A percentile compares a stretch with the other conserved stretches of the same genome.
Conservation (phyloP, 2,797 vertebrate species). For the Threskiornis aethiopicus region DNA sequence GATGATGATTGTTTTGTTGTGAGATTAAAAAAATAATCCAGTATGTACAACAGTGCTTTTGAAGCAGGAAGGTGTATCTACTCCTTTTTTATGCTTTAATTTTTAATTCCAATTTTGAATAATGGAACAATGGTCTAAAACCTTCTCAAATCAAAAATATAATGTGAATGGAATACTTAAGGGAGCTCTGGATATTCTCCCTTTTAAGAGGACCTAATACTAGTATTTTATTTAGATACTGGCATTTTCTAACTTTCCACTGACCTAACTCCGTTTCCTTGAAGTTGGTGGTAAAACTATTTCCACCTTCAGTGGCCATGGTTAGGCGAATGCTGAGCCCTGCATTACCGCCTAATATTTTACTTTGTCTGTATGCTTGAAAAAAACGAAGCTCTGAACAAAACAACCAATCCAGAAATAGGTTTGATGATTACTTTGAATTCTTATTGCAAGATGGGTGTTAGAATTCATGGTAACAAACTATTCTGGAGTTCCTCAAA, state of each 20-base stretch:
- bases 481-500: conserved; percentile 53
- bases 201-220: background rate
- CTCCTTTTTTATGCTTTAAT: background rate
- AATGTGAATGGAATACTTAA: background rate
- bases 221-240: background rate
- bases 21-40: background rate
- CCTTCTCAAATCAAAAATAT: background rate
- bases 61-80: background rate
- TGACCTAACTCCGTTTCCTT: background rate
- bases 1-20: background rate
- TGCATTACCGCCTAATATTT: accelerated
- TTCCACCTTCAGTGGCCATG: background rate
- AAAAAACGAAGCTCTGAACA: background rate
- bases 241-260: background rate
- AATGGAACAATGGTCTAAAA: background rate
- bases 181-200: background rate
- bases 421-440: conserved; percentile 1
- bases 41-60: background rate
- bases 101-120: background rate
- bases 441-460: background rate
- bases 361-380: background rate
- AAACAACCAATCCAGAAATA: background rate
- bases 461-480: conserved; percentile 44
- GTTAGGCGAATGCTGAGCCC: background rate
- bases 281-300: background rate